Evolutionary conservation across 92 coral and sea anemone species (phyloP), one percentile per base, ranked within the genome.

Genomic region (Epizoanthus scotinus): DNA sequence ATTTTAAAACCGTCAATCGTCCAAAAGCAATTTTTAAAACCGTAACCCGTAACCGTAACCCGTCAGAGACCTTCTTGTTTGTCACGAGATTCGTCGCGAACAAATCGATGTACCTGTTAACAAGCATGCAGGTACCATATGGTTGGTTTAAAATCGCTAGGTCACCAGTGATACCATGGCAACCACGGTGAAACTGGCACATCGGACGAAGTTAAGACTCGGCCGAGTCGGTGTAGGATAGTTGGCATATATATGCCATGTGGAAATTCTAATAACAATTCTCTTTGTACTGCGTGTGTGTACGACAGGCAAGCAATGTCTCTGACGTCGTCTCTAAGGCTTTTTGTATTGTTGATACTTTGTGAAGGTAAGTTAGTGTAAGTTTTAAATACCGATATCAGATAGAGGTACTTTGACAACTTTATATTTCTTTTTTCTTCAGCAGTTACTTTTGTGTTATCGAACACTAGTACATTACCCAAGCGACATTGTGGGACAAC

Each of bases 401-500:
- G 22, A 75, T 9, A 14, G 55, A 20, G 59, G 58, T 10, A 34
- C 31, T 58, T 53, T 42, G 2, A 19, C 18, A 38, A 7, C 58
- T 22, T 59, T 57, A 19, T 31, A 7, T 69, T n/a, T n/a, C 18
- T 38, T 8, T 44, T 40, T 15, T 58, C 24, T 56, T 1, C 68
- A 75, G 68, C 81, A 38, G n/a, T 75, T 17, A 52, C 67, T n/a
- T 22, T 58, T 75, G 81, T 75, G 27, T 40, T 75, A 38, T 38
- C 81, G 44, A 75, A 75, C 29, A 75, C 81, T 20, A 59, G 54
- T 18, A 36, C 68, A 21, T 40, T 75, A 38, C 67, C 81, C 19
- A 75, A 59, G 63, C 54, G 68, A 59, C 68, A 75, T 57, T 75
- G 81, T 36, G 55, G 19, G 25, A 36, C 22, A 18, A n/a, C 22